phyloP scores from a whole-genome alignment of 2,888 invertebrate genomes.

The Dorcus parallelipipedus region DNA sequence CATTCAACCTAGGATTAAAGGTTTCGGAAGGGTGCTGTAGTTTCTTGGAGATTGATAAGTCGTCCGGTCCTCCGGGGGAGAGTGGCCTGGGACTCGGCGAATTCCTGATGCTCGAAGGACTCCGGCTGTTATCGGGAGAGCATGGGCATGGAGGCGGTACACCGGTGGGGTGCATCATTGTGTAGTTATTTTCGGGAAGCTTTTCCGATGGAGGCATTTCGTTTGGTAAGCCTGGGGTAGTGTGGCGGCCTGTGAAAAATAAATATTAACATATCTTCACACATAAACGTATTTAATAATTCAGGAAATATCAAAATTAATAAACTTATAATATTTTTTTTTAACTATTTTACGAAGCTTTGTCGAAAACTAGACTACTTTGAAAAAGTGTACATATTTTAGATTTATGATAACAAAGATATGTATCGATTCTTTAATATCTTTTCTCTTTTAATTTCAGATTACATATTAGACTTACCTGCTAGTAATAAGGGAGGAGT shows the following conservation, averaged over 20 bases:
- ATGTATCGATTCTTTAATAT: no score
- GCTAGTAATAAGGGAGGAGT: slow-evolving; percentile 46
- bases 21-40: slow-evolving; percentile 13
- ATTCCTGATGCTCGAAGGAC: slow-evolving; percentile 35
- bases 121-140: slow-evolving; percentile 39
- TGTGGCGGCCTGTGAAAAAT: slow-evolving; percentile 10
- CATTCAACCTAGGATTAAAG: slow-evolving; percentile 17
- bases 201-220: slow-evolving; percentile 27
- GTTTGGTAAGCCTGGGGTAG: slow-evolving; percentile 17
- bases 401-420: no score
- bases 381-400: no score
- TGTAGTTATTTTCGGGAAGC: slow-evolving; percentile 29
- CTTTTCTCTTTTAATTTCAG: neutral
- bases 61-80: slow-evolving; percentile 45
- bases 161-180: slow-evolving; percentile 32
- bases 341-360: no score
- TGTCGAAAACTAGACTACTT: no score
- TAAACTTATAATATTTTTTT: no score
- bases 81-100: slow-evolving; percentile 39
- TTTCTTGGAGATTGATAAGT: slow-evolving; percentile 38
- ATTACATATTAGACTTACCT: slow-evolving; percentile 30
- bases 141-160: slow-evolving; percentile 40
- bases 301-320: no score
- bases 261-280: no score
- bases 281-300: no score